Percentiles rank a stretch among this genome's conserved stretches.
phyloP scores from a whole-genome alignment of 2,113 vertebrate species.

The Chionodraco myersi region DNA sequence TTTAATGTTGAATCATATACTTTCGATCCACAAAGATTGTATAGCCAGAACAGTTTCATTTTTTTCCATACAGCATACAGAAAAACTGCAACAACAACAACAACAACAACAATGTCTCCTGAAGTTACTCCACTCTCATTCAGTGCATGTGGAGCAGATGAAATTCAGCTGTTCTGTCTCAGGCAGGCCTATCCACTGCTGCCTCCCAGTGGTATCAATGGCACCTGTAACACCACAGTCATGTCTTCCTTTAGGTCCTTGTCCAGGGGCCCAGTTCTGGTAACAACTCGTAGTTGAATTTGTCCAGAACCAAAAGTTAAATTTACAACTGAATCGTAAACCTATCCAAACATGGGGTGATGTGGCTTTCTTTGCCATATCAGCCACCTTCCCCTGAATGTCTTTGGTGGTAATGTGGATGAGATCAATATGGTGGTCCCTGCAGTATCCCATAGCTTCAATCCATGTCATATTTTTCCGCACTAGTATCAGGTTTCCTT shows the following conservation, averaged over 20 bases:
- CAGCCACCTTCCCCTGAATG: constrained; percentile 55
- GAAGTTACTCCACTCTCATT: constrained; percentile 9
- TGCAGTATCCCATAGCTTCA: constrained; percentile 77
- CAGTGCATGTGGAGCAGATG: constrained; percentile 63
- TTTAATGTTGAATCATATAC: neutral
- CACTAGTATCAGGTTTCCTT: constrained; percentile 70
- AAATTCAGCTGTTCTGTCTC: constrained; percentile 74
- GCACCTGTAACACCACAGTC: constrained; percentile 68
- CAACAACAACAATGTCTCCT: neutral
- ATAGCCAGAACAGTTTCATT: neutral
- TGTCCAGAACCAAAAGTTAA: constrained; percentile 79
- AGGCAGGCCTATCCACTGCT: constrained; percentile 73
- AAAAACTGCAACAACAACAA: neutral
- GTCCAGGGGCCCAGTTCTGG: constrained; percentile 73
- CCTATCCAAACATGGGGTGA: constrained; percentile 74
- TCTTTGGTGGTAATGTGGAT: constrained; percentile 58
- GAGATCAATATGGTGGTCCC: constrained; percentile 66
- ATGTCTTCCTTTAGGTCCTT: constrained; percentile 52
- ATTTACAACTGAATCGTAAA: constrained; percentile 72
- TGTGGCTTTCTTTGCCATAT: constrained; percentile 48
- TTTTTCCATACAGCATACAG: neutral
- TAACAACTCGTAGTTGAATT: constrained; percentile 56
- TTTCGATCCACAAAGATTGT: neutral
- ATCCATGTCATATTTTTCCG: constrained; percentile 75
- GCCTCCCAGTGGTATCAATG: constrained; percentile 75